Conservation (phyloP, 2,797 vertebrate genomes). For the Acipenser ruthenus region DNA sequence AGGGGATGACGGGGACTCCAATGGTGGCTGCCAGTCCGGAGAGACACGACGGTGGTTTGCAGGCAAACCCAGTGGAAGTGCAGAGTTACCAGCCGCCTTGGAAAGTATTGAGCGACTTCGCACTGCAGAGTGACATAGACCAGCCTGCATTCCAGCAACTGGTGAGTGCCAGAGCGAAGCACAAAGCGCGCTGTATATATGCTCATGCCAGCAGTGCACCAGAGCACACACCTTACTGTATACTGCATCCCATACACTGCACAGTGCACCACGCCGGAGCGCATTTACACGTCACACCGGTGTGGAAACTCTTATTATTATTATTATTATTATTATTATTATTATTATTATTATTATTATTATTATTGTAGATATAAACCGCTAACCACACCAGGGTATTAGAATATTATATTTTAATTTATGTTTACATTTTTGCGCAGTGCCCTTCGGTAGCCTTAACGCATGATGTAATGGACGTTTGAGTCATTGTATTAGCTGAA, state of each 20-base stretch:
- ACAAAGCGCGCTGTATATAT: background rate
- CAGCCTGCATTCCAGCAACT: constrained; percentile 93
- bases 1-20: constrained; percentile 90
- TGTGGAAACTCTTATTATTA: no score
- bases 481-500: background rate
- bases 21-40: constrained; percentile 93
- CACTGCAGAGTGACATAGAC: constrained; percentile 92
- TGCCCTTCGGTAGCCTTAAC: background rate
- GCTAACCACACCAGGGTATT: no score
- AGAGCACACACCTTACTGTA: background rate
- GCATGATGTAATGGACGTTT: background rate
- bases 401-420: background rate
- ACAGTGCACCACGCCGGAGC: no score
- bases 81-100: constrained; percentile 94
- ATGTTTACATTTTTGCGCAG: background rate
- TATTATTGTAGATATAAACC: no score
- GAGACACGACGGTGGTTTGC: constrained; percentile 84
- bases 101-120: constrained; percentile 95
- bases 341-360: no score
- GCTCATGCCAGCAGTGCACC: background rate
- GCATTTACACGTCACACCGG: background rate
- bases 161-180: constrained; percentile 61
- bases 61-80: constrained; percentile 89
- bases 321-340: no score
- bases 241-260: constrained; percentile 1